Base-by-base conservation (phyloP, 2,113 vertebrate genomes). In the Cyanoderma ruficeps region DNA sequence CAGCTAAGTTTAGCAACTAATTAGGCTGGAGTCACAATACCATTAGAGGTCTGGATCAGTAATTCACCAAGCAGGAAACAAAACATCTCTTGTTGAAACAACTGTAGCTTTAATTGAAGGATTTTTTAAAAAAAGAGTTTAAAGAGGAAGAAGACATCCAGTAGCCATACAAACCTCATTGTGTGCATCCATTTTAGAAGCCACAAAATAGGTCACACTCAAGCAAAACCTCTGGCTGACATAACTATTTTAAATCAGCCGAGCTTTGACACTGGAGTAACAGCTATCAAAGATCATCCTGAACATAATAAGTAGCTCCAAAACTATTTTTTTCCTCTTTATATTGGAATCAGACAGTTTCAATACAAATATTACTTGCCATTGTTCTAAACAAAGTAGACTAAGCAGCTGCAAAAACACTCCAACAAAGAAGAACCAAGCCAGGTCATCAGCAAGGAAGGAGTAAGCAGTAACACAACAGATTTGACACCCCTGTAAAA, bases 1-100 rank as follows among this genome's bases (percentile, higher is more conserved):
- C 80, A 92, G 86, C 89, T 96, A 97, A 96, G 86, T 96, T 92
- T 97, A 97, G 96, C 50, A 94, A 91, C 93, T 78, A 95, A 97
- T 97, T 90, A 95, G 86, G 83, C 80, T 60, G 64, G 77, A 96
- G 83, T 94, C 93, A 90, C 86, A 95, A 84, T 84, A 94, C 89
- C 69, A 87, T 64, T 75, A 95, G 69, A 91, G 49, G 89, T 92
- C 94, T 93, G 69, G 91, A 94, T 78, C 69, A 89, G 95, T 68
- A 95, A 96, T 70, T 87, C 91, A 91, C 39, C 61, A 91, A 68
- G 72, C 56, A 87, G 69, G 80, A 95, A 89, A 96, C 94, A 97
- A 94, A 89, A 89, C 91, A 89, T 56, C 87, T 90, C 80, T 97
- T 97, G 94, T 95, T 84, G 56, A 95, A 94, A 63, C 60, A 91